Conservation (phyloP, 2,113 vertebrate species). For the Cyprinodon brontotheroides region DNA sequence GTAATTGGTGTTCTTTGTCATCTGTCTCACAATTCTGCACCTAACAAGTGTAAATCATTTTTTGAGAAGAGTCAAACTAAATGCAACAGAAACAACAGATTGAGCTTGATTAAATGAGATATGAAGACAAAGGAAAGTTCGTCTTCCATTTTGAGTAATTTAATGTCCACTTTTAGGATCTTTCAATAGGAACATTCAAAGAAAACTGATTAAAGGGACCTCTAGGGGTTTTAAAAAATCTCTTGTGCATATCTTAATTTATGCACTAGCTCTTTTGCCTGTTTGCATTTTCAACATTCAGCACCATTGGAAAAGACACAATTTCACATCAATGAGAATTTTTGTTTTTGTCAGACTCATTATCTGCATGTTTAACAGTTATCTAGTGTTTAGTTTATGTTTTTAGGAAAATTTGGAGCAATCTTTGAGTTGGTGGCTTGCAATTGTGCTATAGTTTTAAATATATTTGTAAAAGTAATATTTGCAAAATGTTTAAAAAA, state of each 20-base stretch:
- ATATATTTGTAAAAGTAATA: too few relatives aligned
- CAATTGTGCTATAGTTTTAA: too few relatives aligned
- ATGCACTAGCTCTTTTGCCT: too few relatives aligned
- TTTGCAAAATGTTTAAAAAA: too few relatives aligned
- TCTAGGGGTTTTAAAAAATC: not conserved
- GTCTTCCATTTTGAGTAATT: not conserved
- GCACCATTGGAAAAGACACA: not conserved
- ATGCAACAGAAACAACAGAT: too few relatives aligned
- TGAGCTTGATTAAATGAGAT: not conserved
- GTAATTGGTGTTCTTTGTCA: not conserved
- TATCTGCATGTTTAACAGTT: not conserved
- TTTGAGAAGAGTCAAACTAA: not conserved
- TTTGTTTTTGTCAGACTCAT: not conserved
- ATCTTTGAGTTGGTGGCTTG: too few relatives aligned
- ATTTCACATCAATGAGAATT: not conserved
- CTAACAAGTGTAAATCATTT: not conserved
- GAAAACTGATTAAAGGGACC: not conserved
- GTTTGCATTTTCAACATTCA: not conserved
- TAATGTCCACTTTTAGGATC: not conserved
- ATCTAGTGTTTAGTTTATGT: not conserved
- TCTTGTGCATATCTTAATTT: too few relatives aligned
- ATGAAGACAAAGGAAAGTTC: not conserved
- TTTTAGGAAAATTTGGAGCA: not conserved
- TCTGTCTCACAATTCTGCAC: not conserved
- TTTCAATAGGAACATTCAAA: not conserved